These are phyloP conservation scores for Tholera decimalis DNA, from an alignment of 2,888 invertebrate genomes.

Conservation along the genomic window DNA sequence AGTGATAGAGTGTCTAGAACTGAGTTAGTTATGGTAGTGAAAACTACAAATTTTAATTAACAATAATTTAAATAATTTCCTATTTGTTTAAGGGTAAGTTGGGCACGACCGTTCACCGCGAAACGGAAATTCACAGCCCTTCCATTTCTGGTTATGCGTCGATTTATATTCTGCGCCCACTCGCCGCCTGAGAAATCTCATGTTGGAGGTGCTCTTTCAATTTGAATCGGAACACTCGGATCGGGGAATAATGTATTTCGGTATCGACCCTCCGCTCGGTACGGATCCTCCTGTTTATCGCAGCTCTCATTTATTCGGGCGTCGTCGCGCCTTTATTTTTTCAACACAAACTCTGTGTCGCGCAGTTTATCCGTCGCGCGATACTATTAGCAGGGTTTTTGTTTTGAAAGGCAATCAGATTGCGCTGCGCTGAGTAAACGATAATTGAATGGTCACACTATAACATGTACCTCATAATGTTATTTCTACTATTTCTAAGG, in stretches of 20 bases:
- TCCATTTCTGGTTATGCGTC: slow-evolving; percentile 90
- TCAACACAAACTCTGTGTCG: slow-evolving; percentile 87
- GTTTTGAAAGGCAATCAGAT: slow-evolving; percentile 87
- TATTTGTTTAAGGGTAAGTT: slow-evolving; percentile 71
- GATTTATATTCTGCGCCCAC: slow-evolving; percentile 91
- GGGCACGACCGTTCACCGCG: slow-evolving; percentile 81
- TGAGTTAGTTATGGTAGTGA: slow-evolving; percentile 15
- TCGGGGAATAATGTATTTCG: slow-evolving; percentile 91
- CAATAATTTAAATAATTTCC: slow-evolving; percentile 57
- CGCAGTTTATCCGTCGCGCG: slow-evolving; percentile 86
- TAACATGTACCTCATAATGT: slow-evolving; percentile 70
- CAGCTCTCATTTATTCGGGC: slow-evolving; percentile 90
- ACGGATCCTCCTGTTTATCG: slow-evolving; percentile 91
- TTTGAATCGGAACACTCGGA: slow-evolving; percentile 91
- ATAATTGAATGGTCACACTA: slow-evolving; percentile 86
- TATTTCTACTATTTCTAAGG: slow-evolving; percentile 62
- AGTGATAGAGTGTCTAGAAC: slow-evolving; percentile 30
- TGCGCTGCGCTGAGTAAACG: slow-evolving; percentile 81
- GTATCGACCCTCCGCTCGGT: slow-evolving; percentile 89
- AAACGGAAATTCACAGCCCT: slow-evolving; percentile 89
- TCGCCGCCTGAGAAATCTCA: slow-evolving; percentile 91
- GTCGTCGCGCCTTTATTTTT: slow-evolving; percentile 91
- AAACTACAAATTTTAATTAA: slow-evolving; percentile 45
- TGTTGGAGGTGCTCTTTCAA: slow-evolving; percentile 92
- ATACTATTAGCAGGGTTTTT: slow-evolving; percentile 88